phyloP scores from a whole-genome alignment of 2,797 vertebrate genomes.

The Pterois miles region DNA sequence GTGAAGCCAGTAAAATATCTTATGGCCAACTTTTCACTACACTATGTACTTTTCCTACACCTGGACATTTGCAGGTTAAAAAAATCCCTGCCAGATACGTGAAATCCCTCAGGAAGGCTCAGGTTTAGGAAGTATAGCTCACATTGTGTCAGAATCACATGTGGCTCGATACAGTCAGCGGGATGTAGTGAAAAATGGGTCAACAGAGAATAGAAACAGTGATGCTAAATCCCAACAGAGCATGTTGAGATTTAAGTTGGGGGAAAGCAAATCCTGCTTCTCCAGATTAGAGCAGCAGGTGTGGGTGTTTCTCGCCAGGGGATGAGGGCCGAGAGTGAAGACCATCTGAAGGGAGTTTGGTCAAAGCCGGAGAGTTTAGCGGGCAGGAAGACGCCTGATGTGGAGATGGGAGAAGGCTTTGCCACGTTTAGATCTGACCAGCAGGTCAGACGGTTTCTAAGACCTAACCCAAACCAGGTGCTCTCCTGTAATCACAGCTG shows the following conservation, averaged over 20 bases:
- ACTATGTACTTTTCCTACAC: conserved; percentile 1
- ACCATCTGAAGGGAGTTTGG: conserved; percentile 71
- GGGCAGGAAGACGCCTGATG: conserved; percentile 49
- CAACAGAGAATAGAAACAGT: conserved; percentile 7
- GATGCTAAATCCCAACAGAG: conserved; percentile 1
- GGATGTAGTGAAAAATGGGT: conserved; percentile 9
- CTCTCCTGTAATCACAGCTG: conserved; percentile 59
- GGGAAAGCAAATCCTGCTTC: conserved; percentile 13
- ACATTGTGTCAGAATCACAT: conserved; percentile 19
- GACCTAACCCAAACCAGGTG: conserved; percentile 74
- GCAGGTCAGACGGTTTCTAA: conserved; percentile 21
- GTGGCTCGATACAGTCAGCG: conserved; percentile 11
- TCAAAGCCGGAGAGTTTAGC: conserved; percentile 49
- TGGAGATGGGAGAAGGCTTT: conserved; percentile 43
- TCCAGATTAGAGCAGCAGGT: conserved; percentile 32
- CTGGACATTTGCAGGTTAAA: conserved; percentile 8
- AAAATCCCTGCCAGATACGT: conserved; percentile 15
- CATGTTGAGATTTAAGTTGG: background rate
- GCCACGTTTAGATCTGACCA: conserved; percentile 51
- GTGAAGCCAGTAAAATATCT: conserved; percentile 24
- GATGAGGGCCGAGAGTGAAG: conserved; percentile 23
- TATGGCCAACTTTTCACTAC: background rate
- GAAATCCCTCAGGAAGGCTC: conserved; percentile 21
- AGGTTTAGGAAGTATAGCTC: conserved; percentile 22
- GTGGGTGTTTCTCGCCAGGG: conserved; percentile 2